These are phyloP conservation scores for Vulpes vulpes DNA, from an alignment of 2,113 vertebrate genomes.

Conservation along the genomic window DNA sequence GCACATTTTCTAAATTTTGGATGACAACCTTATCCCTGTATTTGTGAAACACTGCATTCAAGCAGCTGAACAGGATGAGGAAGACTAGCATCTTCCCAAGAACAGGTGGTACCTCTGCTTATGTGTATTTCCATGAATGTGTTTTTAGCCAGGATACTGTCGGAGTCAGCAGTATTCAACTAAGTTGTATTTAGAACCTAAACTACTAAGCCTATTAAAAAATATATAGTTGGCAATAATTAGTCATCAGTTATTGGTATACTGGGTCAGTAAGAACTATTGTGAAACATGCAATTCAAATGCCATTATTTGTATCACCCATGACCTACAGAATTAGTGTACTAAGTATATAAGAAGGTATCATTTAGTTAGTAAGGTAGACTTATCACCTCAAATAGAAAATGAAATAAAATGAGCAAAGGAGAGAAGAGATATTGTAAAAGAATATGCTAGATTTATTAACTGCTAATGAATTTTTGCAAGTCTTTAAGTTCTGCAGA, in stretches of 20 bases:
- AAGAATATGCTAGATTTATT: slow-evolving; percentile 42
- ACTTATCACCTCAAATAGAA: background rate
- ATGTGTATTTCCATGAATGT: background rate
- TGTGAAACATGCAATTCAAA: background rate
- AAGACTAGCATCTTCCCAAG: background rate
- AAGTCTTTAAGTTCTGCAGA: background rate
- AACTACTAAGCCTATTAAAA: background rate
- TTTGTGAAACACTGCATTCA: background rate
- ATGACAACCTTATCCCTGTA: background rate
- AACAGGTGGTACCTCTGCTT: background rate
- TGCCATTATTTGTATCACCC: background rate
- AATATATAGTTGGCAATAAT: background rate
- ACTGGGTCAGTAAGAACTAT: too few species aligned
- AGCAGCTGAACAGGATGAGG: background rate
- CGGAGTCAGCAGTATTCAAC: slow-evolving; percentile 13
- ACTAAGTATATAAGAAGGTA: background rate
- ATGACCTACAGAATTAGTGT: background rate
- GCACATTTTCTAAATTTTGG: background rate
- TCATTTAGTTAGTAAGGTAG: background rate
- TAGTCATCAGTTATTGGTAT: background rate
- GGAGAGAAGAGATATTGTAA: background rate
- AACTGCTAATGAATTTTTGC: background rate
- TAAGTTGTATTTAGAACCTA: slow-evolving; percentile 57
- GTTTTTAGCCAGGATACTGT: background rate
- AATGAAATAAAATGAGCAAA: background rate